Evolutionary conservation across 2,888 invertebrate genomes (phyloP).

Genomic region (Sesia apiformis): DNA sequence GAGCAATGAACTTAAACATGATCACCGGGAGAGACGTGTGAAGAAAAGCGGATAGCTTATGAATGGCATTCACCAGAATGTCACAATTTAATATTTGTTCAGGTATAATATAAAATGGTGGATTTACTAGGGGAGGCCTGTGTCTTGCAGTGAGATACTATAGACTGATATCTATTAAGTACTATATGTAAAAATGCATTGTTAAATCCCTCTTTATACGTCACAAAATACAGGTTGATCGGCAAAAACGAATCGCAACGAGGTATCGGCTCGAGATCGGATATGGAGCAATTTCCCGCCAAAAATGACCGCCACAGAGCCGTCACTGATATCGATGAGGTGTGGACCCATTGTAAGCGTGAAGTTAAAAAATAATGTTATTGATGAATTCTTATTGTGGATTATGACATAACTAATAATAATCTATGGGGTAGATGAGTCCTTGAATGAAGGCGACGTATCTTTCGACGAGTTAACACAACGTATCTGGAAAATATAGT

Average conservation of each 20-base stretch:
- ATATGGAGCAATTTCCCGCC: constrained; percentile 67
- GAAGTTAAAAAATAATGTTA: neutral
- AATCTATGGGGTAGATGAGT: neutral
- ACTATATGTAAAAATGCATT: neutral
- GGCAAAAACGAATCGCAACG: constrained; percentile 20
- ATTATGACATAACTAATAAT: neutral
- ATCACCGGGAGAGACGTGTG: too few species aligned
- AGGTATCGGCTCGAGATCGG: constrained; percentile 53
- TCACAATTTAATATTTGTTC: too few species aligned
- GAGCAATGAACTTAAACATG: too few species aligned
- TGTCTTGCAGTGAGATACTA: too few species aligned
- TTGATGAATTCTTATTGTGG: neutral
- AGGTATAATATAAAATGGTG: too few species aligned
- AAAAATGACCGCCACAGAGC: constrained; percentile 54
- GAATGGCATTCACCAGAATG: too few species aligned
- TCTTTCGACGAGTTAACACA: too few species aligned
- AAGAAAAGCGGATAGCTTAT: too few species aligned
- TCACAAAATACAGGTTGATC: neutral
- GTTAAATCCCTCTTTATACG: neutral
- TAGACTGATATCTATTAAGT: too few species aligned
- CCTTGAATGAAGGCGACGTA: too few species aligned
- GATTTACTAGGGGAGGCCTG: too few species aligned
- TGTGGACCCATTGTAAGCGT: neutral
- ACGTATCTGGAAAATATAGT: too few species aligned
- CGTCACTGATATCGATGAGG: constrained; percentile 32